Evolutionary conservation across 2,888 invertebrate genomes (phyloP).

Genomic region (Diloba caeruleocephala): DNA sequence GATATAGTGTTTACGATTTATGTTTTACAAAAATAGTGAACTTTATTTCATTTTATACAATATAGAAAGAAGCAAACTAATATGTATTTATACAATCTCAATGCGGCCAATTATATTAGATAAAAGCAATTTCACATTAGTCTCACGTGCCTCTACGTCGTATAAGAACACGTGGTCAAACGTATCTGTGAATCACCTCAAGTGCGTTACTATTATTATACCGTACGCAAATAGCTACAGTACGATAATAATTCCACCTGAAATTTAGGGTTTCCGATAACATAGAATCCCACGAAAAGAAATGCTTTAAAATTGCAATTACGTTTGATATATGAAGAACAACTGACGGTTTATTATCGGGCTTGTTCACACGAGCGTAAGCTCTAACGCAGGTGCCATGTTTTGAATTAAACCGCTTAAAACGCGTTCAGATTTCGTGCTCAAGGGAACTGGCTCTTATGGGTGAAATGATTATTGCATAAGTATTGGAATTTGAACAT

Average conservation of each 20-base stretch:
- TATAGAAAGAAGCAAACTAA: slow-evolving; percentile 39
- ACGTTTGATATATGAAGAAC: not conserved
- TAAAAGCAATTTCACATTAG: slow-evolving; percentile 55
- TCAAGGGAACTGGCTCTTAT: too few species aligned
- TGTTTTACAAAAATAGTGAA: too few species aligned
- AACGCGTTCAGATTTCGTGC: too few species aligned
- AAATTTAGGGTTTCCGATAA: slow-evolving; percentile 13
- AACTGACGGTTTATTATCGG: not conserved
- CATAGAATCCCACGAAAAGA: not conserved
- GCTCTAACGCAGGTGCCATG: too few species aligned
- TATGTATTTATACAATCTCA: slow-evolving; percentile 31
- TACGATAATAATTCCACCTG: slow-evolving; percentile 26
- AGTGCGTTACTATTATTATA: slow-evolving; percentile 45
- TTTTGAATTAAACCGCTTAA: too few species aligned
- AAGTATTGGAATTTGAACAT: too few species aligned
- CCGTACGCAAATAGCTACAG: slow-evolving; percentile 26
- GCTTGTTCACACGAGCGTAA: too few species aligned
- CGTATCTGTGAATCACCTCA: slow-evolving; percentile 51
- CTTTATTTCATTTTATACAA: slow-evolving; percentile 26
- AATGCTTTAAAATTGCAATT: not conserved
- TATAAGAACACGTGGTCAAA: slow-evolving; percentile 51
- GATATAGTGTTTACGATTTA: too few species aligned
- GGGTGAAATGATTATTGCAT: too few species aligned
- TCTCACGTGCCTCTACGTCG: slow-evolving; percentile 54
- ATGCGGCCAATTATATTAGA: slow-evolving; percentile 44